Conservation (phyloP, 2,113 vertebrate genomes). For the Onychostoma macrolepis region DNA sequence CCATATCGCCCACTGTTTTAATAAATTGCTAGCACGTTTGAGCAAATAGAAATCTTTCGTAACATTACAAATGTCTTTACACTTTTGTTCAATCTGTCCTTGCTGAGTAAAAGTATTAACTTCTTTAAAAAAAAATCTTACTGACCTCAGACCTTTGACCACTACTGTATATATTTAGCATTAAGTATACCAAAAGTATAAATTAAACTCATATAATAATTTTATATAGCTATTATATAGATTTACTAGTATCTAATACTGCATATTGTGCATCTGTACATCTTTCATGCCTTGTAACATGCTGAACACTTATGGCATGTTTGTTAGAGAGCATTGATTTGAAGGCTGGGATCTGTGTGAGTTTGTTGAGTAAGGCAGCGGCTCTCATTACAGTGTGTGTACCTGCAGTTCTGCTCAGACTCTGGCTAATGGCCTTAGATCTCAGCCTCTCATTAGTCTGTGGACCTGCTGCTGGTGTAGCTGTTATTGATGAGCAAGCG, state of each 20-base stretch:
- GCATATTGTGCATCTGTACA: no score
- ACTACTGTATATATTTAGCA: not conserved
- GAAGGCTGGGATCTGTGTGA: not conserved
- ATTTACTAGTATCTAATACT: not conserved
- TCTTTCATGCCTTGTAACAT: no score
- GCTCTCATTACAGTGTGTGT: not conserved
- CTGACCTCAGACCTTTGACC: not conserved
- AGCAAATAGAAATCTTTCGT: not conserved
- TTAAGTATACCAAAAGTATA: not conserved
- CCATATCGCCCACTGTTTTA: no score
- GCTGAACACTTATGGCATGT: no score
- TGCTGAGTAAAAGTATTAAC: no score
- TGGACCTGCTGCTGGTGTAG: slow-evolving; percentile 45
- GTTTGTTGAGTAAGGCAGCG: not conserved
- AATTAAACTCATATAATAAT: not conserved
- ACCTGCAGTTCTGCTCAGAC: not conserved
- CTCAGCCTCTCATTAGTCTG: slow-evolving; percentile 18
- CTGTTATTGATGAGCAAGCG: slow-evolving; percentile 53
- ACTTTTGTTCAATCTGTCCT: no score
- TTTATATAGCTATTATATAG: not conserved
- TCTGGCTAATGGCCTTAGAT: not conserved
- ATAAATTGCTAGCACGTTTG: no score
- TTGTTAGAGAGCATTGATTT: no score
- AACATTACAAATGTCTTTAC: no score
- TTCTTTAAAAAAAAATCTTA: no score